Conservation (phyloP, 2,797 vertebrate genomes). For the Mus minutoides region DNA sequence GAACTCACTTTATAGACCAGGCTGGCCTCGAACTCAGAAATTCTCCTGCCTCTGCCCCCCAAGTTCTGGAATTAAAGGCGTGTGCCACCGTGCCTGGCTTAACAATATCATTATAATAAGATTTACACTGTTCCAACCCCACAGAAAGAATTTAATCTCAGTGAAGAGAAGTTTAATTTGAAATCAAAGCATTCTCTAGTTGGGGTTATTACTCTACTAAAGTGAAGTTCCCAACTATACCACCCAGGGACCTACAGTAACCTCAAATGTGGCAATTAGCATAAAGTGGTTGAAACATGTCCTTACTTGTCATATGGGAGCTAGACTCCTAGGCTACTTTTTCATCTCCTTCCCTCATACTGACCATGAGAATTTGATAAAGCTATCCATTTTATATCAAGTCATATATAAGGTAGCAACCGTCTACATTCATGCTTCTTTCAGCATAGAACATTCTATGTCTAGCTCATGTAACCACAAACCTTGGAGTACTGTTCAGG, state of each 20-base stretch:
- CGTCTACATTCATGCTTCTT: neutral
- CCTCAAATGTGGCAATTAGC: neutral
- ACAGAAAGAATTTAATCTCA: conserved; percentile 3
- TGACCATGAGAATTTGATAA: neutral
- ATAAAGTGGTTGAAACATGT: neutral
- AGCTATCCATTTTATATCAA: conserved; percentile 43
- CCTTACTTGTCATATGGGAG: neutral
- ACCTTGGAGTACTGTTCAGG: neutral
- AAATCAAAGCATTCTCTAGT: neutral
- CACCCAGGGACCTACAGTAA: neutral
- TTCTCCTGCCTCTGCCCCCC: too few species aligned
- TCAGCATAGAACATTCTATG: neutral
- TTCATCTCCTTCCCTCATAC: neutral
- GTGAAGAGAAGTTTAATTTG: neutral
- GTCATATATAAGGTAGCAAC: conserved; percentile 32
- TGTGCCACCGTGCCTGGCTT: too few species aligned
- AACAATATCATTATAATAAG: neutral
- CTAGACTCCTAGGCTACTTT: neutral
- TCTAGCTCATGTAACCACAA: neutral
- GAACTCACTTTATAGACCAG: too few species aligned
- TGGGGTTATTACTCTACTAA: neutral
- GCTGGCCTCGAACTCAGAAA: too few species aligned
- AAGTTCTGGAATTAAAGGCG: too few species aligned
- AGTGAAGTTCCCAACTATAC: neutral
- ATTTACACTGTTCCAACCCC: conserved; percentile 5